These are phyloP conservation scores for Catharus minimus DNA, from an alignment of 2,113 vertebrate genomes.

Conservation along the genomic window DNA sequence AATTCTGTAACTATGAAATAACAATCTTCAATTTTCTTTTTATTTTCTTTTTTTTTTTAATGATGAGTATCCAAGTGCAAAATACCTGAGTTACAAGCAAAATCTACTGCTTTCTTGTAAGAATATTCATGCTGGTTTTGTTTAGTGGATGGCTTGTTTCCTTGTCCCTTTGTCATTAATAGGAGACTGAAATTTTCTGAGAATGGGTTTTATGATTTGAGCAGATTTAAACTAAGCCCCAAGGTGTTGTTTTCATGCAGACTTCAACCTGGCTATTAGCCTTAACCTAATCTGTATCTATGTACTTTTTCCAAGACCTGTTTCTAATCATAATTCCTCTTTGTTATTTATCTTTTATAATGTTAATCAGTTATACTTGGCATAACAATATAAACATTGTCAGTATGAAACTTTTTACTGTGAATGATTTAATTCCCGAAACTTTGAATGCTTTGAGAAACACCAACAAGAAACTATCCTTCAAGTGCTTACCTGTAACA, in stretches of 20 bases:
- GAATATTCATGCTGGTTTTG: background rate
- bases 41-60: no score
- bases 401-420: background rate
- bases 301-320: background rate
- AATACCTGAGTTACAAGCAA: background rate
- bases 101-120: background rate
- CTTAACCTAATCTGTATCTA: background rate
- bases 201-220: background rate
- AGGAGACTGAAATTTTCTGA: background rate
- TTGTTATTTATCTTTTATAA: background rate
- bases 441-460: background rate
- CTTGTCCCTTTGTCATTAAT: background rate
- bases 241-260: background rate
- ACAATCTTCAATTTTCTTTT: background rate
- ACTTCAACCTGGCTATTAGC: background rate
- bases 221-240: background rate
- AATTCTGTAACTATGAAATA: background rate
- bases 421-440: background rate
- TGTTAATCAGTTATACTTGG: background rate
- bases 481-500: background rate
- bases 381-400: background rate
- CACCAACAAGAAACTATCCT: background rate
- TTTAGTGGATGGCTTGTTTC: background rate
- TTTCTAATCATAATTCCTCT: background rate
- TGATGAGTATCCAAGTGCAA: fast-evolving